A percentile compares a stretch with the other conserved stretches of the same genome.
phyloP scores from a whole-genome alignment of 1,140 invertebrate species.

The Augochlora pura region DNA sequence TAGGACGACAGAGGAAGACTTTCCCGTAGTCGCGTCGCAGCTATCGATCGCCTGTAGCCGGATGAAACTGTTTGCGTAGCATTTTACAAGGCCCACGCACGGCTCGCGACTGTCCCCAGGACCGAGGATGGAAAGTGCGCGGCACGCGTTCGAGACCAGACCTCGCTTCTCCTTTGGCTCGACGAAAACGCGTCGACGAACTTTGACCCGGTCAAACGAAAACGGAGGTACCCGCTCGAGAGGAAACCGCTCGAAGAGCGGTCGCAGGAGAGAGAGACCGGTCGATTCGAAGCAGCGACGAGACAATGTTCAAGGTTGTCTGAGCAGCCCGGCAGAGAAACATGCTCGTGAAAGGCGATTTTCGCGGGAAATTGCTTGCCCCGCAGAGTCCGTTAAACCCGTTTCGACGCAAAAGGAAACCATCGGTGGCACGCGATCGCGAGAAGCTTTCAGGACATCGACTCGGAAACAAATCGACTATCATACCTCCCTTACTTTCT shows the following conservation, averaged over 20 bases:
- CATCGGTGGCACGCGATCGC: constrained; percentile 36
- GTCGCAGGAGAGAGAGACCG: no score
- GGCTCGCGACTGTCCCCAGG: constrained; percentile 7
- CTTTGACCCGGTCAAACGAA: no score
- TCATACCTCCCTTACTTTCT: constrained; percentile 41
- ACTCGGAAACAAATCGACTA: constrained; percentile 36
- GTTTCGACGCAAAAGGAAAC: constrained; percentile 34
- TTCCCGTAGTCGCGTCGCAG: constrained; percentile 35
- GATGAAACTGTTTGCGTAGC: constrained; percentile 34
- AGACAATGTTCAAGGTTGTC: background rate
- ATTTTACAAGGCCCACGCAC: constrained; percentile 22
- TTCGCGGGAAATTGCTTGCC: background rate
- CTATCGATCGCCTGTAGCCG: constrained; percentile 33
- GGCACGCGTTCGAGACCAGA: constrained; percentile 27
- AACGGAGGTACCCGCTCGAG: no score
- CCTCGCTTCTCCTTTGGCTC: background rate
- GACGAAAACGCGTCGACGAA: background rate
- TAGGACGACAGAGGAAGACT: constrained; percentile 22
- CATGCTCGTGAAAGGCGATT: background rate
- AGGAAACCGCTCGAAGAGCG: no score
- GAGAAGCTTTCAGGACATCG: constrained; percentile 36
- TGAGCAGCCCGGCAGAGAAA: background rate
- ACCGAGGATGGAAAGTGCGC: constrained; percentile 32
- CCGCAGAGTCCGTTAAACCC: constrained; percentile 35
- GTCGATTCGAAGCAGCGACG: background rate